Percentiles rank a stretch among this genome's conserved stretches.
phyloP scores from a whole-genome alignment of 2,113 vertebrate genomes.

The Rhabdomys dilectus region DNA sequence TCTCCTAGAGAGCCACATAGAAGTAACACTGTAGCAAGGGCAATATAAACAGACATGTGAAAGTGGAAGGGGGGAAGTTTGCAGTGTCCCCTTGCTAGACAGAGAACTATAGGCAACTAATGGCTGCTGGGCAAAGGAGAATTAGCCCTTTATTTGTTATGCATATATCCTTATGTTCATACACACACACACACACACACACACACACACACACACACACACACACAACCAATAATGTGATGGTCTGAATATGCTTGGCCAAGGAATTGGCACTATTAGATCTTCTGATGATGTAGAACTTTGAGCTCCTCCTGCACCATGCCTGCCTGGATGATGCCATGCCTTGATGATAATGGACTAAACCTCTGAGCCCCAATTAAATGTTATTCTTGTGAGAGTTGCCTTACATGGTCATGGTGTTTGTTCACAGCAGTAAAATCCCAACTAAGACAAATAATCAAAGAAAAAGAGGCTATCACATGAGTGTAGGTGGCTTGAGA shows the following conservation, averaged over 20 bases:
- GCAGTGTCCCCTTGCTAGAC: too few relatives aligned
- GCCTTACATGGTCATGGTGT: too few relatives aligned
- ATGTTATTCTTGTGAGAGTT: too few relatives aligned
- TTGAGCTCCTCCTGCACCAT: too few relatives aligned
- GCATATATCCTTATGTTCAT: background rate
- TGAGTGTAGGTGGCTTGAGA: background rate
- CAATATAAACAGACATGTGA: background rate
- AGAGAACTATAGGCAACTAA: background rate
- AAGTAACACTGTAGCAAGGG: background rate
- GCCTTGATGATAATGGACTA: too few relatives aligned
- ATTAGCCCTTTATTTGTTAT: background rate
- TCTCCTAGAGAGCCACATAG: background rate
- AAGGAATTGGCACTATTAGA: too few relatives aligned
- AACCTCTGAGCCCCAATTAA: too few relatives aligned
- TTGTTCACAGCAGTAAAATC: too few relatives aligned
- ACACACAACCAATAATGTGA: too few relatives aligned
- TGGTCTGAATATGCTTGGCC: too few relatives aligned
- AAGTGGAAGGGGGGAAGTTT: background rate
- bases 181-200: background rate
- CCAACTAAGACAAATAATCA: background rate
- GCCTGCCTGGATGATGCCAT: too few relatives aligned
- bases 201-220: background rate
- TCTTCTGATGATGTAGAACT: too few relatives aligned
- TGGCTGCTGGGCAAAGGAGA: background rate
- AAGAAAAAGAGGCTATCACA: background rate